Evolutionary conservation across 2,113 vertebrate species (phyloP).

Genomic region (Callorhinus ursinus): DNA sequence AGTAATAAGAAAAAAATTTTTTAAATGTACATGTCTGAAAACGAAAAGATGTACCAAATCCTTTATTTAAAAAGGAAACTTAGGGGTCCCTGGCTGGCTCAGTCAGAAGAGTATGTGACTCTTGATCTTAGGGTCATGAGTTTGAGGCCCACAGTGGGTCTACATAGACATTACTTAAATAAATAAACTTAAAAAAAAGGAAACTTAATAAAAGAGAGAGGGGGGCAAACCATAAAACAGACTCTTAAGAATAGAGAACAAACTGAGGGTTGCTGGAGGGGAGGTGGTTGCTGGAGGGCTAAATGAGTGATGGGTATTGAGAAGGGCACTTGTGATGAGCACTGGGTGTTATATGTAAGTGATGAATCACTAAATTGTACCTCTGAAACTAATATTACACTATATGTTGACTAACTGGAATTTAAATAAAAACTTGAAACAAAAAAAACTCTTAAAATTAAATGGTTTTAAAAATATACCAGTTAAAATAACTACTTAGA

Average conservation of each 20-base stretch:
- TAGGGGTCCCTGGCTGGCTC: not conserved
- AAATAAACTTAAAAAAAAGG: not conserved
- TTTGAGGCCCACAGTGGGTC: not conserved
- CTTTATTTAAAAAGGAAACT: not conserved
- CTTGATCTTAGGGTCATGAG: not conserved
- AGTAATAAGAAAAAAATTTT: conserved; percentile 31
- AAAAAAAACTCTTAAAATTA: conserved; percentile 41
- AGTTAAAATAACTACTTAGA: not conserved
- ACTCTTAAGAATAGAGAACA: not conserved
- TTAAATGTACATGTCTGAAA: not conserved
- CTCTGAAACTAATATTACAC: not conserved
- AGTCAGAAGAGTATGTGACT: not conserved
- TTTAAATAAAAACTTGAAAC: not conserved
- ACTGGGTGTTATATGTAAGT: not conserved
- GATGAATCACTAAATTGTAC: not conserved
- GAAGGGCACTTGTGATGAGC: not conserved
- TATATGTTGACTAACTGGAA: not conserved
- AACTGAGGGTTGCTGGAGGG: not conserved
- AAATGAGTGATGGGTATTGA: not conserved
- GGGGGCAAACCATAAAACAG: not conserved
- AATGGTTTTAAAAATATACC: not conserved
- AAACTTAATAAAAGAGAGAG: not conserved
- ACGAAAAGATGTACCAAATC: not conserved
- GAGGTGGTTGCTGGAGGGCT: not conserved
- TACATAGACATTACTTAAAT: not conserved